Base-by-base conservation (phyloP, 64 coral and sea anemone genomes). In the Montipora capricornis region DNA sequence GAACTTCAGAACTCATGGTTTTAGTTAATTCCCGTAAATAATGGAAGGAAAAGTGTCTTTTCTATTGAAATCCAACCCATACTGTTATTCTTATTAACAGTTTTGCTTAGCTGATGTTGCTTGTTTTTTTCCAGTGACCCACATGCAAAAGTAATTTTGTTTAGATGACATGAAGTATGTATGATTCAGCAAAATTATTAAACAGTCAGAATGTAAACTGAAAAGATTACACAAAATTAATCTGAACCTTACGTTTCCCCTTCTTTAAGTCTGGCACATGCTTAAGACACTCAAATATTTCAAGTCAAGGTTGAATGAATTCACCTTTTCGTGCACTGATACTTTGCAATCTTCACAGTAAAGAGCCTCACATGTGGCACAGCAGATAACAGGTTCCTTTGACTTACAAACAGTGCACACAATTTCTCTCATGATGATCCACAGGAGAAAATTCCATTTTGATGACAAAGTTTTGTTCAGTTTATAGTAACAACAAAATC, bases 351-450 rank as follows among this genome's bases (percentile, higher is more conserved):
- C 66, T 79, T 80, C 66, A 59, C 92, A 93, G 76, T 93, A 93
- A 4, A 93, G 75, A 55, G 92, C 83, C 68, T 93, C 92, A 93
- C 92, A 93, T 53, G 82, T 88, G 20, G 92, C 92, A 93, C 92
- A 93, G 87, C 92, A 93, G 51, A 93, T 80, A 26, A 93, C 92
- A 37, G 92, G 92, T 20, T 93, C 92, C 22, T 88, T 93, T 5
- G 26, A 59, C 76, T 93, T 84, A 93, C 92, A 93, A 79, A 93
- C 84, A 68, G 83, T 93, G 80, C 92, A 93, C 75, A 88, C 77
- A 29, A 84, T 59, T 29, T 93, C 92, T 57, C 87, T 93, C 92
- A 93, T 93, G 47, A 2, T 86, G 7, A 5, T 49, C 0, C 17
- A 68, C 17, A 71, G 44, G 26, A 71, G 5, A 66, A 16, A 86